Evolutionary conservation across 1,140 invertebrate genomes (phyloP), one percentile per base, ranked within the genome.

Genomic region (Diorhabda carinulata): DNA sequence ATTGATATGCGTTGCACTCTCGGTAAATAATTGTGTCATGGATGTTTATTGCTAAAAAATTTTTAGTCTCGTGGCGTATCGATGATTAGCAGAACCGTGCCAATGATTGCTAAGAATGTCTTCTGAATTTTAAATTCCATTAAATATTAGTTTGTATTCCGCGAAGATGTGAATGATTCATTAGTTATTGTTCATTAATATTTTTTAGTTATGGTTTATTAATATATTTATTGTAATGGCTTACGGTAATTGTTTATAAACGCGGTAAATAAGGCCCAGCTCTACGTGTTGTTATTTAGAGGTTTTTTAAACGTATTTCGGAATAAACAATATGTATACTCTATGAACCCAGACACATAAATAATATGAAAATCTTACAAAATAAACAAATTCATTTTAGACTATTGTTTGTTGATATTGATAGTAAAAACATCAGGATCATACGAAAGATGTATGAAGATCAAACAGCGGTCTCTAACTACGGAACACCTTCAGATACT

Each of bases 31-130:
- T 72, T 69, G 68, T 72, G 67, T 69, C 71, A 72, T 67, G 66
- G 25, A 41, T 67, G 70, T 72, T 62, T 63, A 72, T 72, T 66
- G 64, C 57, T 47, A 58, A 63, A 67, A 67, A 56, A 66, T 72
- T 72, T 72, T 64, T 60, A 72, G 68, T 72, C 71, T 57, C 58
- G 62, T 45, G 69, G 71, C 71, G 71, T 72, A 67, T 66, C 52
- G 71, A 69, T 72, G 71, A 72, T 72, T 72, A 72, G 71, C 61
- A 61, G 67, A 69, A 64, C 60, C 71, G 68, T 69, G 71, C 64
- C 70, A 62, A 71, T 71, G 67, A 61, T 66, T 61, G 43, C 61
- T 10, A 44, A 67, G 57, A 57, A 66, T 67, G 6, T 40, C 52
- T 52, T n/a, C 41, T 65, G 71, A 69, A 72, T 72, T 10, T 65